Evolutionary conservation across 2,797 vertebrate genomes (phyloP), one percentile per base, ranked within the genome.

Genomic region (Diglossa cyanea): DNA sequence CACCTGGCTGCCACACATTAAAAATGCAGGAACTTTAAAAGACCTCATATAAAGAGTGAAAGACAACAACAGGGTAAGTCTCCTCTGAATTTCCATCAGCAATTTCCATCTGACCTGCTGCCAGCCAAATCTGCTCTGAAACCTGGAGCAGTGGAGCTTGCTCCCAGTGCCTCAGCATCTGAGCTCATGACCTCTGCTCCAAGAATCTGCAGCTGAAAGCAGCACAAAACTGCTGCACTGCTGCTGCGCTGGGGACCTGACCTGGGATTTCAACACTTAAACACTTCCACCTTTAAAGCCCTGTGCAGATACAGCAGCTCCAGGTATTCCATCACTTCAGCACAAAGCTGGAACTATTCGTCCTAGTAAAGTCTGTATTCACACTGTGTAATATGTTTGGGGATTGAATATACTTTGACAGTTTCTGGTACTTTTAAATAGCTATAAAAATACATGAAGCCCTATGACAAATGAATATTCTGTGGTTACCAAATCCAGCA

Each of bases 1-100:
- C 70, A 94, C 63, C 78, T 17, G 58, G 24, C 62, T 86, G 62
- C 51, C 53, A 55, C 62, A 86, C 83, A 92, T 89, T 86, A 89
- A 85, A 91, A 93, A 87, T 54, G 39, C 55, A 83, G 55, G 50
- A 85, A 67, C 39, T 80, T 65, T 45, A 16, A 35, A 76, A 91
- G 48, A 65, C 11, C n/a, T 87, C n/a, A 16, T 10, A 31, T 42
- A 44, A 76, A 57, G 18, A 65, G 21, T 25, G 67, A 63, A 79
- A 90, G 66, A 75, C 62, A 72, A 42, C 54, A 67, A 31, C 25
- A 61, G 51, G 6, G 11, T 35, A 90, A 93, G 25, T 50, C 53
- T 54, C 53, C 31, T 72, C 62, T 80, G 47, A 58, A 62, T 78
- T 80, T 84, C 76, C 62, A 40, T 44, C 73, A 84, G 55, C 44